These are phyloP conservation scores for Limnephilus marmoratus DNA, from an alignment of 2,888 invertebrate genomes.

Conservation along the genomic window DNA sequence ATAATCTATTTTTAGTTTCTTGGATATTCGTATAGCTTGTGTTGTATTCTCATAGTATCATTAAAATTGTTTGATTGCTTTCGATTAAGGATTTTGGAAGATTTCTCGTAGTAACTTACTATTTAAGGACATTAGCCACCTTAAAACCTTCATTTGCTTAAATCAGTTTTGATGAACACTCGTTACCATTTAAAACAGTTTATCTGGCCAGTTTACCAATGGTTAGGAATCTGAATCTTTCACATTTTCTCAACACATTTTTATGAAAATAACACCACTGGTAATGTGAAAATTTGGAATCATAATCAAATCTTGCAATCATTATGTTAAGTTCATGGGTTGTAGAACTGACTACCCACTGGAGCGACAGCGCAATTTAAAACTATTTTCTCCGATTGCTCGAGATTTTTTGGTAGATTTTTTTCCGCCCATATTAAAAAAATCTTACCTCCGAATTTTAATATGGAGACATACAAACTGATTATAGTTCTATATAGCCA, in stretches of 20 bases:
- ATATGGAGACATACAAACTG: no score
- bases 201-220: constrained; percentile 37
- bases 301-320: background rate
- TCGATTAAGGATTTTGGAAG: constrained; percentile 37
- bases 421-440: no score
- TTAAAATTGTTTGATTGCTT: constrained; percentile 26
- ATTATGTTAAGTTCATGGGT: background rate
- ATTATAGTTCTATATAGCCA: no score
- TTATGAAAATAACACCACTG: background rate
- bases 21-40: constrained; percentile 37
- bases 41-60: constrained; percentile 27
- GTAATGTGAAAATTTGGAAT: background rate
- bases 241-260: background rate
- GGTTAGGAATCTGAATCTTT: background rate
- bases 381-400: no score
- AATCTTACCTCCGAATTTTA: no score
- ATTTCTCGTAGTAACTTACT: constrained; percentile 50
- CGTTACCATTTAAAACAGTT: constrained; percentile 31
- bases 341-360: background rate
- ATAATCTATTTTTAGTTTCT: constrained; percentile 34
- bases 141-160: constrained; percentile 2
- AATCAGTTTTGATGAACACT: background rate
- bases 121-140: constrained; percentile 52
- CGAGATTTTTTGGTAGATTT: no score
- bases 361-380: no score